Conservation (phyloP, 2,797 vertebrate species). For the Hipposideros larvatus region DNA sequence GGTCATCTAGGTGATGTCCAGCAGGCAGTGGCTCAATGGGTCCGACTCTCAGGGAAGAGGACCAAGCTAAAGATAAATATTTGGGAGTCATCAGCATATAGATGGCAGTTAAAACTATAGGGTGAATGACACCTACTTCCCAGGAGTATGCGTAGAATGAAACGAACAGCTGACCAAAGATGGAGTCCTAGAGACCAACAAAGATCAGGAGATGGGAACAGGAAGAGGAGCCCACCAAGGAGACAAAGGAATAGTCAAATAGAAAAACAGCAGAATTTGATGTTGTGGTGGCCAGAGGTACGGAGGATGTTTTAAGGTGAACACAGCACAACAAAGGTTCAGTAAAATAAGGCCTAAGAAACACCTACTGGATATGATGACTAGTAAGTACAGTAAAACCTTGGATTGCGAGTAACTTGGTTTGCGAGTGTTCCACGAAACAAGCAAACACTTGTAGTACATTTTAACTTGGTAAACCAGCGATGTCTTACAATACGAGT, state of each 20-base stretch:
- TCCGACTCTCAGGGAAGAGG: not conserved
- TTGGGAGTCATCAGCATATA: not conserved
- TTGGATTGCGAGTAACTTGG: too few species aligned
- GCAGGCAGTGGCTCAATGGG: not conserved
- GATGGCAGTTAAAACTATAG: not conserved
- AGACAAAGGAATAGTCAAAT: not conserved
- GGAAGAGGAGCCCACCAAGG: not conserved
- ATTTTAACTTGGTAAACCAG: too few species aligned
- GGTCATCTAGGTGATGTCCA: not conserved
- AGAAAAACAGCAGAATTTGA: not conserved
- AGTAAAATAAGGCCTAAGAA: not conserved
- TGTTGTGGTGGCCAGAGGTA: not conserved
- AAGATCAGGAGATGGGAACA: not conserved
- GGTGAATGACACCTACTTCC: not conserved
- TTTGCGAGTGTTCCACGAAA: too few species aligned
- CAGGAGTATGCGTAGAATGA: not conserved
- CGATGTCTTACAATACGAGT: too few species aligned
- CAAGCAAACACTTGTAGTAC: too few species aligned
- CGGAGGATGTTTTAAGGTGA: not conserved
- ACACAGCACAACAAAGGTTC: not conserved
- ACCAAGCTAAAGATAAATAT: not conserved
- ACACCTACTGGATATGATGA: not conserved
- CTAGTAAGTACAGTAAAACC: not conserved
- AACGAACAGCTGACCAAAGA: constrained; percentile 37
- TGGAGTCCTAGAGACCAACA: not conserved